Evolutionary conservation across 2,888 invertebrate species (phyloP), one percentile per base, ranked within the genome.

Genomic region (Patella ulyssiponensis): DNA sequence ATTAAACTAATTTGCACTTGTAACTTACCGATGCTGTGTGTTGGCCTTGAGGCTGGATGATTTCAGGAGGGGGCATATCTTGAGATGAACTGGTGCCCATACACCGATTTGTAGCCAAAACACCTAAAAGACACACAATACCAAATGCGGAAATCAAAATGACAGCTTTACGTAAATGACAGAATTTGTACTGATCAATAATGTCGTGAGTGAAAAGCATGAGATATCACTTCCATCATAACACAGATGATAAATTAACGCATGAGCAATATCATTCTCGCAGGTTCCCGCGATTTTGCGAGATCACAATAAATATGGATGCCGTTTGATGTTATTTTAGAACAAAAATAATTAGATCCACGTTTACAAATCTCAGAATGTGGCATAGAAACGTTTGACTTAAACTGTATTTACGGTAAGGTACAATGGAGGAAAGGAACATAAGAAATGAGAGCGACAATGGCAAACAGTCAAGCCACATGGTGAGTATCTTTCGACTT

Each of bases 51-150:
- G 87, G 82, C 69, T 81, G 84, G 77, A 87, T 85, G 73, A 83
- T 82, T 44, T 82, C 81, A 70, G 86, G 86, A 71, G 82, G 83
- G 80, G 81, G 80, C 88, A 88, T 88, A 53, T 83, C 82, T 80
- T 85, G 84, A 58, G 87, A 85, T 58, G 88, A 87, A 80, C 85
- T 84, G 80, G 85, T 85, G 82, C 88, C 88, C 88, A 88, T 88
- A 85, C 85, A 88, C 84, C 56, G 77, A 75, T 77, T 76, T 23
- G 64, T 20, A 58, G 70, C 73, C 52, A 71, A 69, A 69, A 75
- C 71, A 53, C 72, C 58, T 64, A 74, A 52, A 64, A 75, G 73
- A 76, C 77, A 77, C 77, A 80, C 74, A 79, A 81, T 64, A 64
- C 71, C 75, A 58, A 77, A 69, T 73, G 78, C 14, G 27, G 77